Evolutionary conservation across 2,888 invertebrate genomes (phyloP), one percentile per base, ranked within the genome.

Genomic region (Synergus itoensis): DNA sequence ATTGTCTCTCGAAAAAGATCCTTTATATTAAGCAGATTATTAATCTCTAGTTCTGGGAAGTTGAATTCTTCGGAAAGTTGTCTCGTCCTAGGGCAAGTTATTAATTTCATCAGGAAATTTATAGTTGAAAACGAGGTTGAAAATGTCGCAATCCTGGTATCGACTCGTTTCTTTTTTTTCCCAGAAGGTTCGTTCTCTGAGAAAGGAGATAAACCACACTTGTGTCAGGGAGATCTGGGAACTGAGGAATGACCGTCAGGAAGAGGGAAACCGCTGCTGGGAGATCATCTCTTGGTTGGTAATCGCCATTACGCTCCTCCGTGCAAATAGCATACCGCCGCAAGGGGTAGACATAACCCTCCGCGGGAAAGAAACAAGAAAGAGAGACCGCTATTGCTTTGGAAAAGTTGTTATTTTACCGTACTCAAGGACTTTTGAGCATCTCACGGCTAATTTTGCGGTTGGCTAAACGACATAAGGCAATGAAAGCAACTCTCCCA

Each of bases 401-500:
- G 80, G 85, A 84, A 86, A 86, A 81, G 80, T 83, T 77, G 84
- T 82, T 85, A 85, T 86, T 87, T 86, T 85, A 86, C 85, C 87
- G 79, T 78, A 80, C 80, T 82, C 83, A 83, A 84, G 85, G 86
- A 83, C 85, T 82, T 78, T 78, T 81, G 82, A 82, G 84, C 83
- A 78, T 85, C 84, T 88, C 83, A 85, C 83, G 84, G 86, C 85
- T 88, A 86, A 87, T 86, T 87, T 88, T 88, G 89, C 86, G 89
- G 89, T 88, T 84, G 86, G 80, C 83, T 85, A 83, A 88, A 87
- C 87, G 89, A 87, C 87, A 80, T 83, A 83, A 78, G 73, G n/a
- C 40, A 64, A 40, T 77, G 41, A 4, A 41, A 41, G 11, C 7
- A 64, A 64, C 64, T 64, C 64, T 64, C 14, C 64, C 1, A 18